These are phyloP conservation scores for Elysia crispata DNA, from an alignment of 2,888 invertebrate genomes.

Conservation along the genomic window DNA sequence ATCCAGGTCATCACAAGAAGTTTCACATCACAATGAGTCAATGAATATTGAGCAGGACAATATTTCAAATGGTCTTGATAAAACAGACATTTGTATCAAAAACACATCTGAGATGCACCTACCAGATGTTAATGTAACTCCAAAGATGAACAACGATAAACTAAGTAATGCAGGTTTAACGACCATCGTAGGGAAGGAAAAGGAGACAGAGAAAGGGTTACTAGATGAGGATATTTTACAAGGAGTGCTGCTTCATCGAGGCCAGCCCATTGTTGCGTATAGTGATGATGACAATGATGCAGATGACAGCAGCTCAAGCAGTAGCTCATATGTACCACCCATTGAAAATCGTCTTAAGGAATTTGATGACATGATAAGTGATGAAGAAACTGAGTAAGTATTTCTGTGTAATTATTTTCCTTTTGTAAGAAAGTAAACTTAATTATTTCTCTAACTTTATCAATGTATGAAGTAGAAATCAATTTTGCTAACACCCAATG, in stretches of 20 bases:
- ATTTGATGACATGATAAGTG: constrained; percentile 16
- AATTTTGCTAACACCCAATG: too few species aligned
- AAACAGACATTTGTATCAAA: too few species aligned
- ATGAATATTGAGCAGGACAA: too few species aligned
- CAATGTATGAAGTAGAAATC: too few species aligned
- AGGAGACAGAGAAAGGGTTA: constrained; percentile 12
- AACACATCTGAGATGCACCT: too few species aligned
- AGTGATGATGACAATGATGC: constrained; percentile 31
- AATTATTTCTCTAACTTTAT: too few species aligned
- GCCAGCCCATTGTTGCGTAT: constrained; percentile 6
- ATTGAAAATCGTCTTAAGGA: constrained; percentile 10
- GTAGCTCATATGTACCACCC: constrained; percentile 3
- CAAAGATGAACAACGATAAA: not conserved
- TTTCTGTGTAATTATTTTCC: too few species aligned
- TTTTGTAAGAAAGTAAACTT: not conserved
- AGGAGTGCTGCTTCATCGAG: constrained; percentile 13
- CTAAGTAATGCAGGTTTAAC: not conserved
- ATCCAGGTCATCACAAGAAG: too few species aligned
- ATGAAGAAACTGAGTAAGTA: constrained; percentile 40
- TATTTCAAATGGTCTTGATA: too few species aligned
- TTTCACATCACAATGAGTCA: too few species aligned
- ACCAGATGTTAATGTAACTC: not conserved
- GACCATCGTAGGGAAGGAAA: not conserved
- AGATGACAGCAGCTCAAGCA: constrained; percentile 12
- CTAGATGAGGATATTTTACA: constrained; percentile 13